Percentiles rank a stretch among this genome's conserved stretches.
phyloP scores from a whole-genome alignment of 2,888 invertebrate species.

The Agrotis segetum region DNA sequence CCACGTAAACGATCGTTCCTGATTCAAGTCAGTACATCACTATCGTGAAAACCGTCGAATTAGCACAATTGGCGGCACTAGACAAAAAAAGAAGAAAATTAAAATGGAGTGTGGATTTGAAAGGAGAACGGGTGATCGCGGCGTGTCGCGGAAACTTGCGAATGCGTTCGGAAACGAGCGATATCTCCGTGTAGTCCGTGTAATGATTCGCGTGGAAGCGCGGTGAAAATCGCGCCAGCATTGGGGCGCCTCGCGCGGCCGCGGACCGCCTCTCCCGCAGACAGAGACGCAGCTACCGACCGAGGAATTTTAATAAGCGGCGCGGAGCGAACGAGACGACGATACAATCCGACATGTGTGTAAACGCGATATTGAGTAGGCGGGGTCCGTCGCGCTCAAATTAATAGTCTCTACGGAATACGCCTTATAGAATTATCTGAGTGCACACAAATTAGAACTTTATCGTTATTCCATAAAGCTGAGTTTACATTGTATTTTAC shows the following conservation, averaged over 20 bases:
- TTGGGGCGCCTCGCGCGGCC: constrained; percentile 85
- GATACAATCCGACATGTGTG: constrained; percentile 88
- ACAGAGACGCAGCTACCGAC: constrained; percentile 88
- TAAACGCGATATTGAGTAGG: constrained; percentile 89
- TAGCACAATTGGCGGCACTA: constrained; percentile 74
- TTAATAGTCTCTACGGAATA: constrained; percentile 88
- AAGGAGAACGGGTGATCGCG: constrained; percentile 63
- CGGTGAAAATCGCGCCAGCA: constrained; percentile 88
- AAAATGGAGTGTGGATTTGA: constrained; percentile 61
- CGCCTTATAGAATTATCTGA: constrained; percentile 81
- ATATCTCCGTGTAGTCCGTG: constrained; percentile 80
- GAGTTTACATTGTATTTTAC: constrained; percentile 54
- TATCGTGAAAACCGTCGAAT: constrained; percentile 70
- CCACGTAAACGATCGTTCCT: constrained; percentile 65
- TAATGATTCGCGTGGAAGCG: constrained; percentile 88
- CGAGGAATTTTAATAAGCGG: constrained; percentile 90
- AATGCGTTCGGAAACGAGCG: constrained; percentile 75
- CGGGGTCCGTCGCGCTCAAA: constrained; percentile 90
- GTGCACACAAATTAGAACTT: constrained; percentile 61
- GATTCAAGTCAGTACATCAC: constrained; percentile 66
- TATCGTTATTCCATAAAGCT: constrained; percentile 64
- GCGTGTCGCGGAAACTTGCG: constrained; percentile 72
- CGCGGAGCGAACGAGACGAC: constrained; percentile 87
- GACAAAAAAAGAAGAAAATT: constrained; percentile 45
- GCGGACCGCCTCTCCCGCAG: constrained; percentile 83